These are phyloP conservation scores for Remorina albescens DNA, from an alignment of 2,797 vertebrate species.

Conservation along the genomic window DNA sequence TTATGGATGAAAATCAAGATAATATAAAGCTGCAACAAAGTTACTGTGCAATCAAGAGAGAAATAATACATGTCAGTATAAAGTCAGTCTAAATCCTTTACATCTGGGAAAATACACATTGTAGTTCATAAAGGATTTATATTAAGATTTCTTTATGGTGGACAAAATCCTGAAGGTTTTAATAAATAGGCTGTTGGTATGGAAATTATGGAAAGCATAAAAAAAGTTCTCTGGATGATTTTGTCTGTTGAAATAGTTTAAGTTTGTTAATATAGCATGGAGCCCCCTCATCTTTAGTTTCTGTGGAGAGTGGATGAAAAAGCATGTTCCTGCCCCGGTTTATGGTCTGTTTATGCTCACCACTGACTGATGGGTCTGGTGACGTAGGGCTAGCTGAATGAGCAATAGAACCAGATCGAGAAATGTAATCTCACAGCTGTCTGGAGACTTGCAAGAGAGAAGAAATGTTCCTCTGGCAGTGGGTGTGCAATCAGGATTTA, in stretches of 20 bases:
- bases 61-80: too few relatives aligned
- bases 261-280: not conserved
- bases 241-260: slow-evolving; percentile 8
- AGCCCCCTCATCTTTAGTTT: slow-evolving; percentile 9
- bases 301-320: slow-evolving; percentile 29
- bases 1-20: slow-evolving; percentile 26
- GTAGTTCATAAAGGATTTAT: not conserved
- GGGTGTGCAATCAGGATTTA: slow-evolving; percentile 69
- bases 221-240: slow-evolving; percentile 13
- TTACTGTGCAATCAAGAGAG: not conserved
- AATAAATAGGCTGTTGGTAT: not conserved
- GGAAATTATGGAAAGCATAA: slow-evolving; percentile 2
- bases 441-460: slow-evolving; percentile 58
- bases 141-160: slow-evolving; percentile 5
- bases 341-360: slow-evolving; percentile 43
- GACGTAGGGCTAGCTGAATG: slow-evolving; percentile 27
- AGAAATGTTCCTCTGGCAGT: slow-evolving; percentile 64
- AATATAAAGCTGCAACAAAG: not conserved
- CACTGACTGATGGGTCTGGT: slow-evolving; percentile 55
- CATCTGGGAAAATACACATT: not conserved
- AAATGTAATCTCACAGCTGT: slow-evolving; percentile 70
- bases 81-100: not conserved
- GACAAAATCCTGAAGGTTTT: not conserved
- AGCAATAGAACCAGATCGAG: slow-evolving; percentile 39
- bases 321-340: slow-evolving; percentile 18